Conservation (phyloP, 35 echinoderm and acorn worm species). For the Hemicentrotus pulcherrimus region DNA sequence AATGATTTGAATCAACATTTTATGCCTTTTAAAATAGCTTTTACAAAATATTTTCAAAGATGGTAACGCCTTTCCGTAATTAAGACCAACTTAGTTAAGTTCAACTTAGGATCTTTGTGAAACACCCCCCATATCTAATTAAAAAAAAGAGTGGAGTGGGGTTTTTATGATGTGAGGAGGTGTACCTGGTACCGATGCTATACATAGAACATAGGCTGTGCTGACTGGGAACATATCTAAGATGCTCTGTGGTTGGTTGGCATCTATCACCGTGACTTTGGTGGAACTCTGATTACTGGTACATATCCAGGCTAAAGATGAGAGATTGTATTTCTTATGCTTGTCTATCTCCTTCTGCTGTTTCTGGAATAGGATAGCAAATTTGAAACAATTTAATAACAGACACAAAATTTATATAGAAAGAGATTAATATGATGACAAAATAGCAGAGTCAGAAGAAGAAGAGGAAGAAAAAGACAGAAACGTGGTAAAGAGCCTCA, state of each 20-base stretch:
- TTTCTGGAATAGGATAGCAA: conserved; percentile 52
- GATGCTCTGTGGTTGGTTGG: conserved; percentile 92
- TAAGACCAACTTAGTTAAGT: no score
- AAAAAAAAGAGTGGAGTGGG: no score
- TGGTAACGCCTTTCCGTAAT: no score
- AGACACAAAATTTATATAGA: not conserved
- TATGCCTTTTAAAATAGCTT: no score
- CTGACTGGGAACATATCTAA: conserved; percentile 82
- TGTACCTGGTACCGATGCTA: conserved; percentile 89
- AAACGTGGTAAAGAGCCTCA: no score
- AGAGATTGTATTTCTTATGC: conserved; percentile 65
- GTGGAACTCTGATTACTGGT: conserved; percentile 77
- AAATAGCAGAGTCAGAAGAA: not conserved
- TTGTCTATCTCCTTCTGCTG: conserved; percentile 75
- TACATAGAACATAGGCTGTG: conserved; percentile 82
- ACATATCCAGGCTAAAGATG: conserved; percentile 92
- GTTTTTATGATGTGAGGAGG: not conserved
- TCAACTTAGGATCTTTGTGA: no score
- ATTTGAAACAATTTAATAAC: no score
- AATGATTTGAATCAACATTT: no score
- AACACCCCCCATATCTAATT: no score
- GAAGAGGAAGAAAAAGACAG: not conserved
- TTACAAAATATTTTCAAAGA: no score
- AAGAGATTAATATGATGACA: not conserved
- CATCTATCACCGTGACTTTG: conserved; percentile 97